Evolutionary conservation across 2,888 invertebrate genomes (phyloP).

Genomic region (Eilema griseolum): DNA sequence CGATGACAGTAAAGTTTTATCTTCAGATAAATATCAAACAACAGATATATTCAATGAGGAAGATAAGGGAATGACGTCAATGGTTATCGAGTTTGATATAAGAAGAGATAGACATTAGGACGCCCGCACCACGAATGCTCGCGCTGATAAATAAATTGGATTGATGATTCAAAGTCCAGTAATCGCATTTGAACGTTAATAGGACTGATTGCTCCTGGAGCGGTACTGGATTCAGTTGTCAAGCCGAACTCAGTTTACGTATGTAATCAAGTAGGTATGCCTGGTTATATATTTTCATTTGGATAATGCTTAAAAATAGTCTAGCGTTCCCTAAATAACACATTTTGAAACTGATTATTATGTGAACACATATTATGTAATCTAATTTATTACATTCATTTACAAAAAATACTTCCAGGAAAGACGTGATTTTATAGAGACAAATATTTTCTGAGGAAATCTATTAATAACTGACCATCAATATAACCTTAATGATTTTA

Average conservation of each 20-base stretch:
- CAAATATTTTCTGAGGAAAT: not conserved
- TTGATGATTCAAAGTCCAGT: slow-evolving; percentile 16
- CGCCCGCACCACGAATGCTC: slow-evolving; percentile 31
- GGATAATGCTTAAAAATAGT: not conserved
- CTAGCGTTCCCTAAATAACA: not conserved
- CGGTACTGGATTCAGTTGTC: not conserved
- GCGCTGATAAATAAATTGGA: slow-evolving; percentile 25
- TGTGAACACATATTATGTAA: not conserved
- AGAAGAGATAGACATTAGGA: slow-evolving; percentile 43
- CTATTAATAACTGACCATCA: slow-evolving; percentile 7
- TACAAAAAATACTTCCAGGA: not conserved
- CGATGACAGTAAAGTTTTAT: slow-evolving; percentile 19
- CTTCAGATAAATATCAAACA: slow-evolving; percentile 37
- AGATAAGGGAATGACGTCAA: slow-evolving; percentile 52
- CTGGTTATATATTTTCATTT: not conserved
- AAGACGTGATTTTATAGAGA: not conserved
- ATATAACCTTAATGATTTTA: not conserved
- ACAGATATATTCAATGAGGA: slow-evolving; percentile 25
- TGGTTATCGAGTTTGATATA: slow-evolving; percentile 25
- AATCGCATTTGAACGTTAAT: slow-evolving; percentile 22
- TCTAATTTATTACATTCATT: not conserved
- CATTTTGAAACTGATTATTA: not conserved
- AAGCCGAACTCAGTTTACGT: not conserved
- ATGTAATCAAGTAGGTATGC: not conserved
- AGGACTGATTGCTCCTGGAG: not conserved